Evolutionary conservation across 37 sponge, comb jelly and placozoan genomes (phyloP), one percentile per base, ranked within the genome.

Genomic region (Lycopodina hypogea): DNA sequence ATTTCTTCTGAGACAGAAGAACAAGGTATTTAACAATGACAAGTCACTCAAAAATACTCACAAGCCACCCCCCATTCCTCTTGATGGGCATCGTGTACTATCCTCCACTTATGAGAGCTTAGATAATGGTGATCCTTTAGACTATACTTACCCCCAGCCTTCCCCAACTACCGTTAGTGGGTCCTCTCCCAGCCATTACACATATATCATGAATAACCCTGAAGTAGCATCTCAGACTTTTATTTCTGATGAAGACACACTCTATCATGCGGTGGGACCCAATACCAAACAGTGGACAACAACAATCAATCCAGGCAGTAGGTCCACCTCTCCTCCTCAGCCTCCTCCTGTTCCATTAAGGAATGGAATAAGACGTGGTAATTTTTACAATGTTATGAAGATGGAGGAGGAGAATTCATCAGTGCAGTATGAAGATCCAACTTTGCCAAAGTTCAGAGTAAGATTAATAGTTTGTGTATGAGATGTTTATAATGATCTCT

Each of bases 111-210:
- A 71, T 48, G 72, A 71, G 15, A 45, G 26, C 26, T 6, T 71
- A 23, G 72, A 71, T 45, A 3, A 18, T 24, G 72, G 17, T 9
- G 33, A 71, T 52, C 29, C 48, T 22, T 15, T n/a, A 35, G 75
- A 74, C 58, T 74, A 74, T 59, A 74, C 75, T 11, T 74, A 74
- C 58, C 75, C 75, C 58, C 53, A 42, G 56, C 75, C 75, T 36
- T 74, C 75, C 57, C 75, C 75, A 6, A 55, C 58, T 18, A 38
- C 59, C n/a, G n/a, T n/a, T n/a, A n/a, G n/a, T n/a, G n/a, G n/a
- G n/a, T n/a, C n/a, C n/a, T n/a, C n/a, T 35, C 3, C 18, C 38
- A 56, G 4, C 19, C 1, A 3, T 7, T 74, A 56, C 72, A 36
- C 72, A 12, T 71, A 71, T 29, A 71, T 71, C 50, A 3, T 52